Base-by-base conservation (phyloP, 2,888 invertebrate genomes). In the Agriopis leucophaearia region DNA sequence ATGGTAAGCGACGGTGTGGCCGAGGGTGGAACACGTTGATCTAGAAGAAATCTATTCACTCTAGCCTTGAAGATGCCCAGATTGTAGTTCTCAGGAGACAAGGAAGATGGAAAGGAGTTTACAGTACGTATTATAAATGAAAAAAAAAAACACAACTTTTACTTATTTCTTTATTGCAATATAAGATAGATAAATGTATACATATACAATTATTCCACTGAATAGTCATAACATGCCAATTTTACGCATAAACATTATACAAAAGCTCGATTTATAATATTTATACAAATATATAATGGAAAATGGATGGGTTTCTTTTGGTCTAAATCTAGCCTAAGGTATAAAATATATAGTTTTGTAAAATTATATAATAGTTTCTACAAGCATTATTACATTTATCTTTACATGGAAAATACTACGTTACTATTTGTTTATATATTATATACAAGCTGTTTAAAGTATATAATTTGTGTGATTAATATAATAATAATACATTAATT, bases 261-360 rank as follows among this genome's bases (percentile, higher is more conserved):
- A 73, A 73, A 79, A 78, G 76, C 75, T 74, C 65, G 61, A 42
- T 70, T 58, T 62, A 69, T 72, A 73, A 45, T 69, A 68, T 72
- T 72, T 64, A 76, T 74, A 77, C 73, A 78, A 73, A 76, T 74
- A 74, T 70, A 73, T 74, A 59, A 63, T 70, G 73, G 64, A 78
- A 69, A 72, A 67, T 75, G 86, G 86, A 85, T 82, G 85, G 86
- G 85, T 76, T 78, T 79, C 74, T 72, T 89, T 90, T 87, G 90
- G 89, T 90, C 87, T 89, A 87, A 75, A 74, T 80, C 85, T 89
- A 89, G 80, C 80, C 85, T 90, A 90, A 74, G 69, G 78, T 88
- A 88, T 60, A 61, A 51, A 63, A 63, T 45, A 67, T 63, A 63
- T 69, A 74, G 70, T 44, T 54, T 1, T 40, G 36, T 55, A 77